phyloP scores from a whole-genome alignment of 2,797 vertebrate genomes.

The Microchirus variegatus region DNA sequence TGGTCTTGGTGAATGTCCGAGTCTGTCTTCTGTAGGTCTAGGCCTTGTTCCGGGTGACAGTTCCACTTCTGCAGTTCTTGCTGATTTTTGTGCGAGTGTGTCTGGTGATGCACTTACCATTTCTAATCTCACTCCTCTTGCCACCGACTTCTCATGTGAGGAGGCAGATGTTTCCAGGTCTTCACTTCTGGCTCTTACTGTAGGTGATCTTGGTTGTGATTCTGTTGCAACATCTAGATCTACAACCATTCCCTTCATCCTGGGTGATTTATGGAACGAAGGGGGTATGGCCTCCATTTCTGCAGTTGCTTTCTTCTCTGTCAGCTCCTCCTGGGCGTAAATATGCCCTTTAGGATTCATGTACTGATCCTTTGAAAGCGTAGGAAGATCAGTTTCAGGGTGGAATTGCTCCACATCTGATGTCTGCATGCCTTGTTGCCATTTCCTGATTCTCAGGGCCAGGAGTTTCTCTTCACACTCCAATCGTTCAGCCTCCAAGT shows the following conservation, averaged over 20 bases:
- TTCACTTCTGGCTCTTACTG: conserved; percentile 14
- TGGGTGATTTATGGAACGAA: conserved; percentile 45
- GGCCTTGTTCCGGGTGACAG: neutral
- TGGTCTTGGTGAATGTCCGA: conserved; percentile 47
- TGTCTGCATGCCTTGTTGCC: conserved; percentile 71
- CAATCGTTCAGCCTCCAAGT: conserved; percentile 64
- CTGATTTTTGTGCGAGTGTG: conserved; percentile 13
- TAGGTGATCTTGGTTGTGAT: conserved; percentile 23
- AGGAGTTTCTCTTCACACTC: conserved; percentile 77
- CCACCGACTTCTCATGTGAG: neutral
- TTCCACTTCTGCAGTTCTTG: conserved; percentile 10
- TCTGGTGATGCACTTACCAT: neutral
- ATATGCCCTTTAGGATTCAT: conserved; percentile 37
- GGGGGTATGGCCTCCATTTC: conserved; percentile 26
- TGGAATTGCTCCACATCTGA: conserved; percentile 58
- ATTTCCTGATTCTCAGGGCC: conserved; percentile 67
- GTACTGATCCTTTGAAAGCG: conserved; percentile 22
- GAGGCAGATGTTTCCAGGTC: conserved; percentile 12
- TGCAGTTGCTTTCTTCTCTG: conserved; percentile 23
- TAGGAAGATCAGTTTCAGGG: conserved; percentile 48
- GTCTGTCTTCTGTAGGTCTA: conserved; percentile 21
- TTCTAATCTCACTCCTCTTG: conserved; percentile 1
- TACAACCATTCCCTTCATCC: conserved; percentile 13
- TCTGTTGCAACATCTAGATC: conserved; percentile 9
- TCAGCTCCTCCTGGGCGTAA: conserved; percentile 33